phyloP scores from a whole-genome alignment of 92 coral and sea anemone species.

The Desmophyllum pertusum region DNA sequence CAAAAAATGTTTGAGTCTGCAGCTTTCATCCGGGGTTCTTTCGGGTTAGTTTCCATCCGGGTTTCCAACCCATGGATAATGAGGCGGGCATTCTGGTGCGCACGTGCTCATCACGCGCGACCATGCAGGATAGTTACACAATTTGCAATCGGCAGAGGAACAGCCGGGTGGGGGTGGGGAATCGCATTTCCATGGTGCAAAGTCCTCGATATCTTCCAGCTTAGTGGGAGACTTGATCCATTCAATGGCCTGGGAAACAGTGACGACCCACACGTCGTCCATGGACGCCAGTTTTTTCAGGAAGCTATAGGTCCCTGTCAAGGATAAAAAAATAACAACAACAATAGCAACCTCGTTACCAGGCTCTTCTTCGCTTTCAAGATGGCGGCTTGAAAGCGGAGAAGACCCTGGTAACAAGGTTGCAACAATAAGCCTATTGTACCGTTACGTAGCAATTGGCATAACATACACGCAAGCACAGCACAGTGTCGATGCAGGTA shows the following conservation, averaged over 20 bases:
- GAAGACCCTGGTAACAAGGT: too few species aligned
- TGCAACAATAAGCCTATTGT: too few species aligned
- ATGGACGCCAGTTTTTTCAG: slow-evolving; percentile 41
- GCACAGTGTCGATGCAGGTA: too few species aligned
- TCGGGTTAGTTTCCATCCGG: slow-evolving; percentile 54
- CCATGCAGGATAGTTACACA: slow-evolving; percentile 24
- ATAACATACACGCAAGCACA: too few species aligned
- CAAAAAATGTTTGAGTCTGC: too few species aligned
- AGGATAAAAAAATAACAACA: neutral
- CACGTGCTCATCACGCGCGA: slow-evolving; percentile 20
- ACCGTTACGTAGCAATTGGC: too few species aligned
- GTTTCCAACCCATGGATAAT: slow-evolving; percentile 67
- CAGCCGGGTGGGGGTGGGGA: slow-evolving; percentile 34
- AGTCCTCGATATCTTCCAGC: slow-evolving; percentile 50
- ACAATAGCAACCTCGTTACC: neutral
- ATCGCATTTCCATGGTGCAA: slow-evolving; percentile 71
- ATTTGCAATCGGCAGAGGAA: slow-evolving; percentile 18
- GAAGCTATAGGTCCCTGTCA: slow-evolving; percentile 56
- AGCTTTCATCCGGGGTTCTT: neutral
- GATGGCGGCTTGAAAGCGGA: too few species aligned
- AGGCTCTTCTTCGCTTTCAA: too few species aligned
- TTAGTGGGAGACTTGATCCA: slow-evolving; percentile 66
- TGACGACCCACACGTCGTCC: slow-evolving; percentile 76
- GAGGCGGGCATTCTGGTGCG: slow-evolving; percentile 37
- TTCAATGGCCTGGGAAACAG: slow-evolving; percentile 70